Conservation (phyloP, 2,113 vertebrate species). For the Galemys pyrenaicus region DNA sequence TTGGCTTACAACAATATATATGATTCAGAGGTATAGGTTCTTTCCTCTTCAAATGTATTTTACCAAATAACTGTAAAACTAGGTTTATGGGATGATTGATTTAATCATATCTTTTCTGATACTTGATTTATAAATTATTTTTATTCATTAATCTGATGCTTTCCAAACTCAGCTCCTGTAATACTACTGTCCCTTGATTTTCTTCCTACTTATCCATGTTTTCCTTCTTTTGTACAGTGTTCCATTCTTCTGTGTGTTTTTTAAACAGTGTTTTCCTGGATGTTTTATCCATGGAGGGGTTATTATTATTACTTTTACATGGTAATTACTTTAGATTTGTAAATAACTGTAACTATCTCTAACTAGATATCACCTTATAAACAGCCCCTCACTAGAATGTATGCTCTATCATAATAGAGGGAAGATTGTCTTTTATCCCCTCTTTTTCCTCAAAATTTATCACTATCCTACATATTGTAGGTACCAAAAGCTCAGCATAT, state of each 20-base stretch:
- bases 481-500: neutral
- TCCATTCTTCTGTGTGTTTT: neutral
- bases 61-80: neutral
- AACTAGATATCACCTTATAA: neutral
- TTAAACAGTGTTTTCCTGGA: neutral
- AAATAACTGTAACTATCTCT: neutral
- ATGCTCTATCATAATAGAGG: neutral
- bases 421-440: neutral
- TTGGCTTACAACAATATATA: too few species aligned
- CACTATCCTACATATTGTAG: neutral
- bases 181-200: neutral
- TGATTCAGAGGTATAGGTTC: too few species aligned
- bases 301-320: neutral
- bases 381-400: neutral
- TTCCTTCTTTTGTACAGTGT: neutral
- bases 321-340: neutral
- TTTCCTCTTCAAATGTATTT: too few species aligned
- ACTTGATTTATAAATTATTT: conserved; percentile 15
- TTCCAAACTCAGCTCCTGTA: neutral
- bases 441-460: neutral
- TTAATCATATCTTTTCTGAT: neutral
- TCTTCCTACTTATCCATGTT: neutral
- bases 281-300: neutral
- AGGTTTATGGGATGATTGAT: neutral
- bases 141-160: neutral